phyloP scores from a whole-genome alignment of 2,797 vertebrate species.

The Nyctalus aviator region DNA sequence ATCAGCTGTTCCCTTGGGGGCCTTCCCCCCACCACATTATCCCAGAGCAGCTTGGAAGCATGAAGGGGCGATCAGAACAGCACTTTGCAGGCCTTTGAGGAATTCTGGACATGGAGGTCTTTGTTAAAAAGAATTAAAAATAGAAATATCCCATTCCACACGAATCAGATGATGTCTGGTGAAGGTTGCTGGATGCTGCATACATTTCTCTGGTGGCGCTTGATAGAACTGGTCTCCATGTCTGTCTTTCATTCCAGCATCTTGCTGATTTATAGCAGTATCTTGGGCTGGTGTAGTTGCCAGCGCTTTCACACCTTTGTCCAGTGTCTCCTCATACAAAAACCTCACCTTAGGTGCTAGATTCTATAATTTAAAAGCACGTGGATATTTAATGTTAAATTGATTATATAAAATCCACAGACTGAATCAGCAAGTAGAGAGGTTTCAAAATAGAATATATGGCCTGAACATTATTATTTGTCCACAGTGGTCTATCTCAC shows the following conservation, averaged over 20 bases:
- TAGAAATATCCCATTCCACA: neutral
- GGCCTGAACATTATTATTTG: neutral
- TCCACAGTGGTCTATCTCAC: neutral
- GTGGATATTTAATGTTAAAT: neutral
- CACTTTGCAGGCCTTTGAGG: constrained; percentile 75
- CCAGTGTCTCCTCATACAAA: neutral
- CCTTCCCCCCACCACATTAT: constrained; percentile 86
- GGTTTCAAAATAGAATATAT: neutral
- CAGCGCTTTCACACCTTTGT: neutral
- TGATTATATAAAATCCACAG: no score
- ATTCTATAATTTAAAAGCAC: neutral
- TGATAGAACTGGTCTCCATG: neutral
- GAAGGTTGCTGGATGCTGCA: neutral
- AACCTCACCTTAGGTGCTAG: neutral
- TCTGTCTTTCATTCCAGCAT: neutral
- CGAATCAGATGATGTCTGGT: constrained; percentile 1
- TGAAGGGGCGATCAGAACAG: constrained; percentile 84
- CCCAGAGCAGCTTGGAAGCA: constrained; percentile 92
- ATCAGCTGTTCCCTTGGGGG: constrained; percentile 94
- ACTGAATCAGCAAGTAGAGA: neutral
- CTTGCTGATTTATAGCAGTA: neutral
- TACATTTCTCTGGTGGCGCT: neutral
- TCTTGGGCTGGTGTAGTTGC: neutral
- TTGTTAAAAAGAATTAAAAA: constrained; percentile 68
- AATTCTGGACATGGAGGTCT: constrained; percentile 52